phyloP scores from a whole-genome alignment of 2,888 invertebrate species.

The Allygus modestus region DNA sequence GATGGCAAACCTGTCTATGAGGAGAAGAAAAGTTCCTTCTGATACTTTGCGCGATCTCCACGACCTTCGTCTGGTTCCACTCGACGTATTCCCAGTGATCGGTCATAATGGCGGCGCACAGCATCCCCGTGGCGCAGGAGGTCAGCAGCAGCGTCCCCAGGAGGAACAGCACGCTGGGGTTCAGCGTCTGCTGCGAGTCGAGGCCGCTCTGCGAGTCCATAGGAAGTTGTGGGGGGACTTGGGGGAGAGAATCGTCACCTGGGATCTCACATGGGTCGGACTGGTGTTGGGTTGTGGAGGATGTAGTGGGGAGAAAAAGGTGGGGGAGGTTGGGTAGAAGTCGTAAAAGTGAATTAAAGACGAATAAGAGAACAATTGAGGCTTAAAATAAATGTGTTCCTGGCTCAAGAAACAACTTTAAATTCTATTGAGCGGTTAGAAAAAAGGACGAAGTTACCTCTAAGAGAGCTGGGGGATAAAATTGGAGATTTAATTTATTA shows the following conservation, averaged over 20 bases:
- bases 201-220: slow-evolving; percentile 1
- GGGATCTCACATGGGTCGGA: neutral
- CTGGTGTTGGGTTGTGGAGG: neutral
- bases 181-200: slow-evolving; percentile 76
- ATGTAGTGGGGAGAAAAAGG: neutral
- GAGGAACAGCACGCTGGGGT: slow-evolving; percentile 77
- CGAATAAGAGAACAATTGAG: no score
- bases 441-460: no score
- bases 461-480: no score
- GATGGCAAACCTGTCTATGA: slow-evolving; percentile 56
- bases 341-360: neutral
- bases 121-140: slow-evolving; percentile 87
- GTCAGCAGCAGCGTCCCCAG: slow-evolving; percentile 75
- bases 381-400: no score
- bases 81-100: slow-evolving; percentile 94
- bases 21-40: slow-evolving; percentile 59
- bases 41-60: slow-evolving; percentile 63
- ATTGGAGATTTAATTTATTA: no score
- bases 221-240: neutral
- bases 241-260: neutral
- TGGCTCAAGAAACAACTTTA: no score
- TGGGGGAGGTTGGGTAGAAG: neutral
- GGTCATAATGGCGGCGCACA: slow-evolving; percentile 92
- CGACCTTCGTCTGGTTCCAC: slow-evolving; percentile 80
- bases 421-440: no score